A percentile compares a stretch with the other conserved stretches of the same genome.
Evolutionary conservation across 2,888 invertebrate species (phyloP).

Genomic region (Euplagia quadripunctaria): DNA sequence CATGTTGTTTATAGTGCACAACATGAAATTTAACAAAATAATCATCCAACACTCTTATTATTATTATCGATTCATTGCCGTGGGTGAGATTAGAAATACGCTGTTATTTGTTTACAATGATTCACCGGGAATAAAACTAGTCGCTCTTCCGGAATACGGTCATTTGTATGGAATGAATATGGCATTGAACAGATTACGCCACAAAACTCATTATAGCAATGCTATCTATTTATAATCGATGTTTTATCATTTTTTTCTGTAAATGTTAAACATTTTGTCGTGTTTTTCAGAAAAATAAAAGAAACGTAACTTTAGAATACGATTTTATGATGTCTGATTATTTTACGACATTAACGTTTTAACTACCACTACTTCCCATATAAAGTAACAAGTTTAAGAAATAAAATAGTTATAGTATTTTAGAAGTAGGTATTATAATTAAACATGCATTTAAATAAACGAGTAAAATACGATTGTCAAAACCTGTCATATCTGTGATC

Average conservation of each 20-base stretch:
- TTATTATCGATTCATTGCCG: constrained; percentile 7
- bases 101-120: constrained; percentile 5
- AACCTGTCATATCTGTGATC: constrained; percentile 41
- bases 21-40: not conserved
- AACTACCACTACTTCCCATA: not conserved
- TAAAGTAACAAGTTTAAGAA: not conserved
- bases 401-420: not conserved
- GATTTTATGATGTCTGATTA: not conserved
- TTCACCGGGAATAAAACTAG: not conserved
- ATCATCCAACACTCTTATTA: not conserved
- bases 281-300: not conserved
- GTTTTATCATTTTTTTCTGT: not conserved
- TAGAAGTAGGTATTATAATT: not conserved
- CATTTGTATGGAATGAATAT: constrained; percentile 21
- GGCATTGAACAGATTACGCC: constrained; percentile 24
- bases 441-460: not conserved
- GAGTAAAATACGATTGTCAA: constrained; percentile 3
- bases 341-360: not conserved
- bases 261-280: not conserved
- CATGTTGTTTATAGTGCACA: constrained; percentile 16
- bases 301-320: not conserved
- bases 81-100: not conserved
- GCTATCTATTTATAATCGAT: constrained; percentile 17
- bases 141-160: constrained; percentile 8
- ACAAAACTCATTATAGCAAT: constrained; percentile 13